A percentile compares a stretch with the other conserved stretches of the same genome.
Conservation (phyloP, 2,113 vertebrate species). For the Columbina picui region DNA sequence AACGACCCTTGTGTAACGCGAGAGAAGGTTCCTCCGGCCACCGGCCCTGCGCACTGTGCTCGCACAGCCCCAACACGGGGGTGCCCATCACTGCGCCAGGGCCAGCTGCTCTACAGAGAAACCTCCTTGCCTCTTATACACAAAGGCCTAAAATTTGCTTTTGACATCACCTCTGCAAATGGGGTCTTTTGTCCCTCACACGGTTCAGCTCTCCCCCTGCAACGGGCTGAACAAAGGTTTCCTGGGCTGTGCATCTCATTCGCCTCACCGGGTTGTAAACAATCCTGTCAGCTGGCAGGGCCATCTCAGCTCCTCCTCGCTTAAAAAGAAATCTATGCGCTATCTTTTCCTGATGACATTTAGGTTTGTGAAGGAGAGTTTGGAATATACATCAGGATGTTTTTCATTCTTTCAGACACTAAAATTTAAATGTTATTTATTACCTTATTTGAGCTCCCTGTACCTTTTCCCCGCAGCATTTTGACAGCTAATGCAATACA, state of each 20-base stretch:
- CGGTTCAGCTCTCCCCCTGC: neutral
- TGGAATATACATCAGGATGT: neutral
- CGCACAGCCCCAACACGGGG: rapidly evolving
- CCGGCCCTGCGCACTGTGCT: neutral
- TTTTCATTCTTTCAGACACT: neutral
- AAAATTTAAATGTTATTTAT: neutral
- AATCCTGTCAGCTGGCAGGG: neutral
- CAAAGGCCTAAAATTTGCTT: neutral
- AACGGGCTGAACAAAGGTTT: slow-evolving; percentile 20
- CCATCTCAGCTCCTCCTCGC: neutral
- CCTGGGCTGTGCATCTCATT: slow-evolving; percentile 2
- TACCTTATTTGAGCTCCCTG: neutral
- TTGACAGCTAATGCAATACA: neutral
- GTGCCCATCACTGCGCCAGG: neutral
- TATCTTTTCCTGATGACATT: neutral
- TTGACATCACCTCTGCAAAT: neutral
- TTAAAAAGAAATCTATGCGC: neutral
- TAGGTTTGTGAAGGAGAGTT: neutral
- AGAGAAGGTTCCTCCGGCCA: neutral
- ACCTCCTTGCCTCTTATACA: rapidly evolving
- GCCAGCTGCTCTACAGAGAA: neutral
- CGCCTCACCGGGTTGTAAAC: neutral
- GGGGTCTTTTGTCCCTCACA: neutral
- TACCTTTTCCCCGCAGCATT: neutral
- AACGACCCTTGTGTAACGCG: neutral